Percentiles rank a stretch among this genome's conserved stretches.
Evolutionary conservation across 2,113 vertebrate genomes (phyloP).

Genomic region (Myanophis thanlyinensis): DNA sequence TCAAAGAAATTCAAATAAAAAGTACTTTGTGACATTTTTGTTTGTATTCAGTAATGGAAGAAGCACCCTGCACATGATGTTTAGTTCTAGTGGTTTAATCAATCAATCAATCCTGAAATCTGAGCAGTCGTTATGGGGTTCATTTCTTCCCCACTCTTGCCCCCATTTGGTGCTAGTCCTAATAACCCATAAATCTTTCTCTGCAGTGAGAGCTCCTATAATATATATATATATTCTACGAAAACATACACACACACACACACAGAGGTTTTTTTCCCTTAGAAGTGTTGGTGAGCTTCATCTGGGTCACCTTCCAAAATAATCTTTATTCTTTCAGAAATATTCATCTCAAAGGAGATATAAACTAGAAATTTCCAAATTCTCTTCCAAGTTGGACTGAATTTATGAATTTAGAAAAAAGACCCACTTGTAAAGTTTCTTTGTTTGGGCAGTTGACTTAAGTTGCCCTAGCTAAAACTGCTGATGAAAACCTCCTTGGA

Average conservation of each 20-base stretch:
- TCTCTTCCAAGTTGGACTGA: background rate
- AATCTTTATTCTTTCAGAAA: background rate
- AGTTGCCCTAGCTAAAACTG: background rate
- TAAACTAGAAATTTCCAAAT: background rate
- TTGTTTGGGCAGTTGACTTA: background rate
- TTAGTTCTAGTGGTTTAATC: background rate
- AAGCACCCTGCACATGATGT: background rate
- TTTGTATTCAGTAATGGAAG: background rate
- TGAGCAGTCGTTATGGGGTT: background rate
- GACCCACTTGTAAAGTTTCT: background rate
- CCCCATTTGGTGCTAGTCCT: background rate
- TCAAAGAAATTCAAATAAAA: background rate
- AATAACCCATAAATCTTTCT: background rate
- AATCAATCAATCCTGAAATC: background rate
- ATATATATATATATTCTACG: no score
- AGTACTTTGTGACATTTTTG: background rate
- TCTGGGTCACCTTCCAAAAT: background rate
- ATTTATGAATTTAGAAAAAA: background rate
- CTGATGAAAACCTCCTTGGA: background rate
- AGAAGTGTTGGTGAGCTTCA: background rate
- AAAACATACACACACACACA: no score
- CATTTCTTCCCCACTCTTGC: background rate
- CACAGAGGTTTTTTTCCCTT: background rate
- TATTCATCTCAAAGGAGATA: background rate
- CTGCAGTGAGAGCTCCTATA: background rate